Evolutionary conservation across 2,797 vertebrate species (phyloP), one percentile per base, ranked within the genome.

Genomic region (Acrossocheilus wenchowensis): DNA sequence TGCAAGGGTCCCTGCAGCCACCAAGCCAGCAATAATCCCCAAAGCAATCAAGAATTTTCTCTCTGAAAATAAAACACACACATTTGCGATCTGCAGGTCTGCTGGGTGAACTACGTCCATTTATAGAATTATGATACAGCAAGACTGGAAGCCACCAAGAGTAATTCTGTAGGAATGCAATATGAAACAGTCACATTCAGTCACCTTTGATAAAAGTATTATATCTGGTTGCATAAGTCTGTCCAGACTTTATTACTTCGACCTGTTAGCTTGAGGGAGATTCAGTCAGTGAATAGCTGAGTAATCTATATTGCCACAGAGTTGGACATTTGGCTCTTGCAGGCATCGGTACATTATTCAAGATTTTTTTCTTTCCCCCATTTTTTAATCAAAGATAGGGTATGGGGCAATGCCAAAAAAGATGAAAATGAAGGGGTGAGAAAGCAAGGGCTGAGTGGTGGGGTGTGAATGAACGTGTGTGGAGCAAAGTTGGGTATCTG

Each of bases 311-410:
- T 87, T 88, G 90, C 82, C 88, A 69, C 83, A 62, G 83, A 86
- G 77, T 62, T 86, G n/a, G 82, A 48, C 45, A 60, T 57, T 87
- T 85, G 68, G 78, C 69, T 90, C 91, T 88, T 77, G 75, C 74
- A 89, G 92, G 91, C 84, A 90, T 1, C 48, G 5, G 83, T 92
- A 84, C 89, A 93, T 91, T 89, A 93, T 93, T 89, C 60, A 93
- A 74, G 34, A 68, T 45, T 74, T 64, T 69, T 21, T 74, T 80
- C 45, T 68, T 77, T 43, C 54, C 64, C 52, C 45, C 57, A 19
- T 82, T 84, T 82, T 88, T 89, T 87, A 79, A 89, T 88, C 77
- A 87, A 78, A 81, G 57, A 19, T 73, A 72, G 60, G 66, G 48
- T 54, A 79, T 7, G 73, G 45, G 86, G 84, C 69, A 85, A 85